Evolutionary conservation across 2,797 vertebrate genomes (phyloP).

Genomic region (Astyanax mexicanus): DNA sequence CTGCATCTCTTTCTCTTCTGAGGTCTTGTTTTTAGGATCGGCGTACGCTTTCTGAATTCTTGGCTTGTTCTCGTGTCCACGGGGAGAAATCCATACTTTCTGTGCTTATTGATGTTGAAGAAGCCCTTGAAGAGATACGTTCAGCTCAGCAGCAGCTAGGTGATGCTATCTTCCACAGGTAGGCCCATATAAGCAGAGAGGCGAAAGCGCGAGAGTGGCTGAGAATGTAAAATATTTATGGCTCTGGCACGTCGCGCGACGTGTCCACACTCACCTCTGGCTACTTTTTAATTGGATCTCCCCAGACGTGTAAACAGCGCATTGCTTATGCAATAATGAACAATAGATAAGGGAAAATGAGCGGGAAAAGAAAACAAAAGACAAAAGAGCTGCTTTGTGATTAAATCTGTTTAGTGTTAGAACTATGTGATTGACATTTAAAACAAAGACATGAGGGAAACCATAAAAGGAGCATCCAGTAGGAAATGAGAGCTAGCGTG

Average conservation of each 20-base stretch:
- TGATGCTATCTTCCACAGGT: conserved; percentile 66
- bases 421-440: conserved; percentile 6
- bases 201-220: conserved; percentile 12
- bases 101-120: conserved; percentile 23
- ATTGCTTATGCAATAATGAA: conserved; percentile 60
- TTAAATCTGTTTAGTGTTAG: conserved; percentile 8
- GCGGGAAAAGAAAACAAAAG: background rate
- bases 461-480: too few relatives aligned
- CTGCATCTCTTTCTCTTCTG: background rate
- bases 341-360: conserved; percentile 56
- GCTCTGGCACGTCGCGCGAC: conserved; percentile 61
- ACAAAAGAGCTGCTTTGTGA: conserved; percentile 6
- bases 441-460: conserved; percentile 16
- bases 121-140: conserved; percentile 18
- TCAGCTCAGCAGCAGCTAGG: conserved; percentile 40
- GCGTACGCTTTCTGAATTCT: conserved; percentile 25
- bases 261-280: conserved; percentile 65
- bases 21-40: background rate
- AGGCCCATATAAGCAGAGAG: conserved; percentile 28
- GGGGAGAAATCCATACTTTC: conserved; percentile 18
- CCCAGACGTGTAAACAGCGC: conserved; percentile 70
- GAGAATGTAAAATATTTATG: conserved; percentile 62
- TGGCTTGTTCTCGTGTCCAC: conserved; percentile 14
- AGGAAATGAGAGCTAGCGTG: too few relatives aligned
- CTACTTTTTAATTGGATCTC: conserved; percentile 77